Conservation (phyloP, 2,888 invertebrate species). For the Leucophenga maculata region DNA sequence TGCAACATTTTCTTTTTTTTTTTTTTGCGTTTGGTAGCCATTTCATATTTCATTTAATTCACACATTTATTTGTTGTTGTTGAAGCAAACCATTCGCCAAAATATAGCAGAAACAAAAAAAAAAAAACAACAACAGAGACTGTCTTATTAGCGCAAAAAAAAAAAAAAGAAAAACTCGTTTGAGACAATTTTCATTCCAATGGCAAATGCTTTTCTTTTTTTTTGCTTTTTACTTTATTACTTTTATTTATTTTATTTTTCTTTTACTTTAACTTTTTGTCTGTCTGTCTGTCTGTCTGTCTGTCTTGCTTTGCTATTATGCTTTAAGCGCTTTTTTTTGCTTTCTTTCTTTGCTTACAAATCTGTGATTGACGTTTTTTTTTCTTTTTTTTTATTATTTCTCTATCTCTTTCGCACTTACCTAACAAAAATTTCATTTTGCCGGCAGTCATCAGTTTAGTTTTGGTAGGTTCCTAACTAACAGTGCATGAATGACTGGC, state of each 20-base stretch:
- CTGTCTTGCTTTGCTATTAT: conserved; percentile 35
- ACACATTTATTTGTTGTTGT: background rate
- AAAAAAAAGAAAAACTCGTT: background rate
- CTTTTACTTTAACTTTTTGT: conserved; percentile 35
- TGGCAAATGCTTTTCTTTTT: conserved; percentile 3
- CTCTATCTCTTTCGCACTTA: no score
- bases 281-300: conserved; percentile 32
- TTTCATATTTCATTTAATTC: background rate
- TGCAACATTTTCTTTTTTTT: conserved; percentile 2
- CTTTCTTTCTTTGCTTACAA: background rate
- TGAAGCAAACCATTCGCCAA: no score
- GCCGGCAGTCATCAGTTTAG: no score
- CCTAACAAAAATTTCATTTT: no score
- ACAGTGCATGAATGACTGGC: no score
- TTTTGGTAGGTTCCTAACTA: no score
- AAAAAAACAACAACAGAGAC: background rate
- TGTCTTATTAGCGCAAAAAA: background rate
- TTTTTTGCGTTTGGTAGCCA: no score
- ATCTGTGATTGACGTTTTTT: conserved; percentile 12
- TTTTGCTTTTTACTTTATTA: conserved; percentile 49
- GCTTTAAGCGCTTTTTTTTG: conserved; percentile 8
- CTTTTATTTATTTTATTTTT: conserved; percentile 29
- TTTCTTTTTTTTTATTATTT: no score
- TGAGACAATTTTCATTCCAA: conserved; percentile 29
- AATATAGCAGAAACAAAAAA: background rate